Evolutionary conservation across 2,113 vertebrate genomes (phyloP).

Genomic region (Halichoeres trimaculatus): DNA sequence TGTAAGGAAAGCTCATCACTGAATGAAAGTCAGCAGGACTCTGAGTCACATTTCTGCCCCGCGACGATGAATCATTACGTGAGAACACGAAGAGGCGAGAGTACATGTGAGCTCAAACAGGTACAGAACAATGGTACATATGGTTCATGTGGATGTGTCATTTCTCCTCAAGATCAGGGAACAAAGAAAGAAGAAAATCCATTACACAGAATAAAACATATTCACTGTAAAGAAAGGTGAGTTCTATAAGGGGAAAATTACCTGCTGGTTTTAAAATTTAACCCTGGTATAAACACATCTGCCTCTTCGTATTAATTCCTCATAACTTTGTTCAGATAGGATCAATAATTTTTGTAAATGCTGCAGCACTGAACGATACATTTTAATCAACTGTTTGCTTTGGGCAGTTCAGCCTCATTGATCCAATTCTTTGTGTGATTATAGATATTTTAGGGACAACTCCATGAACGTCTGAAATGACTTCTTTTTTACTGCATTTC

Average conservation of each 20-base stretch:
- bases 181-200: not conserved
- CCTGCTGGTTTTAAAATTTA: not conserved
- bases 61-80: slow-evolving; percentile 28
- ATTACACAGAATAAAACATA: no score
- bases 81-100: slow-evolving; percentile 24
- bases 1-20: slow-evolving; percentile 40
- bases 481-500: no score
- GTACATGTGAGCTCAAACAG: slow-evolving; percentile 22
- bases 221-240: no score
- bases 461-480: no score
- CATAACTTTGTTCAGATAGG: no score
- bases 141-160: not conserved
- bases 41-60: slow-evolving; percentile 34
- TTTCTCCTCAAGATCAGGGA: not conserved
- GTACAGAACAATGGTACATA: not conserved
- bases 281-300: not conserved
- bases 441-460: no score
- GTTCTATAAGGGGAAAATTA: not conserved
- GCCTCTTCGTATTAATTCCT: no score
- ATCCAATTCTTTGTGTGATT: no score
- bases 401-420: no score
- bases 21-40: slow-evolving; percentile 50
- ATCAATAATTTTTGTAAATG: no score
- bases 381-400: no score
- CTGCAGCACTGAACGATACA: no score